phyloP scores from a whole-genome alignment of 2,113 vertebrate species.

The Anthoscopus minutus region DNA sequence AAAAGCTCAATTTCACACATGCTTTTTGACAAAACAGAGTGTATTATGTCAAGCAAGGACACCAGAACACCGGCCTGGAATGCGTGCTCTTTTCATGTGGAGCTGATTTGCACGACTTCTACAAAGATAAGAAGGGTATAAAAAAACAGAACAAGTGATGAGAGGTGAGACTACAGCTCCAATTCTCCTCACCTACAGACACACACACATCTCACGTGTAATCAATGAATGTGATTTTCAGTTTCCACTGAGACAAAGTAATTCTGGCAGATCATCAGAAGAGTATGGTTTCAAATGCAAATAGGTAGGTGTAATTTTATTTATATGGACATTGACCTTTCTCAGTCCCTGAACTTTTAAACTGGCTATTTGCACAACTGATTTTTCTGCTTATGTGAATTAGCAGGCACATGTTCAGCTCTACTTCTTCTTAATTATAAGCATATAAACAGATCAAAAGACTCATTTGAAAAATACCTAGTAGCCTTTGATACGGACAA shows the following conservation, averaged over 20 bases:
- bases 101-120: neutral
- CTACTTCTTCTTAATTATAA: neutral
- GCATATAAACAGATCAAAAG: neutral
- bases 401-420: neutral
- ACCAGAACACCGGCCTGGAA: accelerated
- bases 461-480: neutral
- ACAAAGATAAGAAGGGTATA: neutral
- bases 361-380: neutral
- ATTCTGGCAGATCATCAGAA: neutral
- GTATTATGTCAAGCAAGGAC: neutral
- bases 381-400: neutral
- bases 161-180: neutral
- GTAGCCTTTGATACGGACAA: neutral
- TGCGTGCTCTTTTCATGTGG: neutral
- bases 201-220: neutral
- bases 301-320: neutral
- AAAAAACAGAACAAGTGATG: neutral
- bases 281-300: neutral
- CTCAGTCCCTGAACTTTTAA: neutral
- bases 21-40: neutral
- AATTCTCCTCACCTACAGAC: neutral
- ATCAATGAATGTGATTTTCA: neutral
- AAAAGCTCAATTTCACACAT: neutral
- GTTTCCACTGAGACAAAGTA: neutral
- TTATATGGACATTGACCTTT: neutral